These are phyloP conservation scores for Drosophila varians DNA, from an alignment of 1,140 invertebrate species.

Conservation along the genomic window DNA sequence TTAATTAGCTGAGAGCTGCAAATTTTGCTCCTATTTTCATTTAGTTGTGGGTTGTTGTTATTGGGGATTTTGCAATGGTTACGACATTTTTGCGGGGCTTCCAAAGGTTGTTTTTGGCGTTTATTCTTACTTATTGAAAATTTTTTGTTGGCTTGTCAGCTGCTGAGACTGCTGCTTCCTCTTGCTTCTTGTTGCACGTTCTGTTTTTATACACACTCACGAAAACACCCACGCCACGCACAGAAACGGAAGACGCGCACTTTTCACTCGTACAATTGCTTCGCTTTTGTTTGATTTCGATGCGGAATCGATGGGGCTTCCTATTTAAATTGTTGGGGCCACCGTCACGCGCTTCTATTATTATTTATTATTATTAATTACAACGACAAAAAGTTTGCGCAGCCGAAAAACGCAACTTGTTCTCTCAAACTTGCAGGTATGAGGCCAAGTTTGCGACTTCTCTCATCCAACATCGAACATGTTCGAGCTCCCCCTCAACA, in stretches of 20 bases:
- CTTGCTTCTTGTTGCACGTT: slow-evolving; percentile 59
- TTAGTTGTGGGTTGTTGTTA: slow-evolving; percentile 14
- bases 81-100: slow-evolving; percentile 48
- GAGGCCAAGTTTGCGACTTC: too few relatives aligned
- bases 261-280: slow-evolving; percentile 49
- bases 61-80: slow-evolving; percentile 31
- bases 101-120: slow-evolving; percentile 44
- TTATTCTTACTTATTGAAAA: slow-evolving; percentile 42
- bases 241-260: slow-evolving; percentile 16
- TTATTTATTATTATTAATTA: slow-evolving; percentile 64
- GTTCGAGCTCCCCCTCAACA: too few relatives aligned
- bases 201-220: slow-evolving; percentile 23
- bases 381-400: slow-evolving; percentile 68
- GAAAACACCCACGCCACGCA: slow-evolving; percentile 10
- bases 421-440: too few relatives aligned
- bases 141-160: slow-evolving; percentile 44
- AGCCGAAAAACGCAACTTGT: slow-evolving; percentile 54
- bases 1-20: slow-evolving; percentile 65
- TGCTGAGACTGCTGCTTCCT: slow-evolving; percentile 45
- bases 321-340: slow-evolving; percentile 16
- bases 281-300: slow-evolving; percentile 29
- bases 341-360: slow-evolving; percentile 48
- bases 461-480: too few relatives aligned
- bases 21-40: slow-evolving; percentile 31
- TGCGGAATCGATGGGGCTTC: slow-evolving; percentile 2